Evolutionary conservation across 2,888 invertebrate genomes (phyloP), one percentile per base, ranked within the genome.

Genomic region (Taphrorychus bicolor): DNA sequence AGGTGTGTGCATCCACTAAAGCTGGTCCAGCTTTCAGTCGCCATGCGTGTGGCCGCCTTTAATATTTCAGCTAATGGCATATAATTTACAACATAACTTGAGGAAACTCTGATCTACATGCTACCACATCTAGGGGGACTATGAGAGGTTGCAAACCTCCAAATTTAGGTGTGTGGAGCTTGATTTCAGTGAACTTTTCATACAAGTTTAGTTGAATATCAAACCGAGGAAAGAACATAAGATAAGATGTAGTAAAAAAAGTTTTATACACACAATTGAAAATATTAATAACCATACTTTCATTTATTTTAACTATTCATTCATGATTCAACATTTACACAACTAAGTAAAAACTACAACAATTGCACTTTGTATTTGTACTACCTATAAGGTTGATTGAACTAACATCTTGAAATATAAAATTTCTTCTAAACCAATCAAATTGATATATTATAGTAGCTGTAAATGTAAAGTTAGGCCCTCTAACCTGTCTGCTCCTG

Each of bases 31-130:
- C 70, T 71, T 71, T 71, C 70, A 70, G 73, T 74, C 71, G 71
- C 64, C 71, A 66, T 61, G 57, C 62, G 66, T 53, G 41, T 49
- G 73, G 68, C 72, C 75, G 75, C 76, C 74, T 73, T 77, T 77
- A 77, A 78, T 76, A 60, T 67, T 78, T 76, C 77, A 73, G 77
- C 77, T 78, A 79, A 74, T 77, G 77, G 78, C 77, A 78, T 77
- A 77, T 76, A 77, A 75, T 73, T 74, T 75, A 64, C 74, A 75
- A 75, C 75, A 77, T 74, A 75, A 77, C 75, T 74, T 75, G 74
- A 75, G 72, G 73, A 73, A 73, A 76, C 61, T 70, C 57, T 66
- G 70, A 73, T 75, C 76, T 76, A 76, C 74, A 74, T 73, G 73
- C 76, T 75, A 75, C 70, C 73, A 56, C 68, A 69, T 71, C 56